Conservation (phyloP, 1,140 invertebrate species). For the Euschistus heros region DNA sequence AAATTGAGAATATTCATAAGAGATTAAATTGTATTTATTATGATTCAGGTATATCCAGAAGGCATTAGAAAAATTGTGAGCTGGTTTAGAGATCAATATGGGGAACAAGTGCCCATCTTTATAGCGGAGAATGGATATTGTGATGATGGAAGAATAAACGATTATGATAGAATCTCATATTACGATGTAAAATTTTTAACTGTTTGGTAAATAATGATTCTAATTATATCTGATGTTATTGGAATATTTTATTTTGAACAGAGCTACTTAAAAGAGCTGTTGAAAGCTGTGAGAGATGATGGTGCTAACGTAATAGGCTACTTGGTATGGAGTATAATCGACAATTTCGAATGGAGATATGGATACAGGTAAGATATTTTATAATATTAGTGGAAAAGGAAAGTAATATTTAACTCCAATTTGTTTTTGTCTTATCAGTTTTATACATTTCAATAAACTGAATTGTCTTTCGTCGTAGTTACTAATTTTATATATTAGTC, state of each 20-base stretch:
- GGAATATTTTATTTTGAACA: conserved; percentile 32
- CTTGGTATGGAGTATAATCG: conserved; percentile 45
- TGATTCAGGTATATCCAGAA: background rate
- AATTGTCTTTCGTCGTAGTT: too few species aligned
- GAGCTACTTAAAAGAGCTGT: conserved; percentile 50
- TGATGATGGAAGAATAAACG: background rate
- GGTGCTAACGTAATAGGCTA: conserved; percentile 42
- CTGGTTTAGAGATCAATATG: background rate
- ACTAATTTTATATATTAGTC: too few species aligned
- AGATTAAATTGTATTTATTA: too few species aligned
- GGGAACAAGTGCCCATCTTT: background rate
- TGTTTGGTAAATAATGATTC: background rate
- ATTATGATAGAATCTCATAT: background rate
- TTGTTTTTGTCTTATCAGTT: too few species aligned
- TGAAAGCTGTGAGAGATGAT: conserved; percentile 44
- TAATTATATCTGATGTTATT: conserved; percentile 15
- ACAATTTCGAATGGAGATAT: conserved; percentile 48
- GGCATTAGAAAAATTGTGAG: background rate
- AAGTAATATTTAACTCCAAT: too few species aligned
- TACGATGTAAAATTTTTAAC: background rate
- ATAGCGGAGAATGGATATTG: conserved; percentile 1
- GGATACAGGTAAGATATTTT: conserved; percentile 34
- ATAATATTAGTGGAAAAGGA: too few species aligned
- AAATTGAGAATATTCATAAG: too few species aligned
- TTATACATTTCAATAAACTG: too few species aligned